Evolutionary conservation across 2,113 vertebrate genomes (phyloP).

Genomic region (Peromyscus maniculatus): DNA sequence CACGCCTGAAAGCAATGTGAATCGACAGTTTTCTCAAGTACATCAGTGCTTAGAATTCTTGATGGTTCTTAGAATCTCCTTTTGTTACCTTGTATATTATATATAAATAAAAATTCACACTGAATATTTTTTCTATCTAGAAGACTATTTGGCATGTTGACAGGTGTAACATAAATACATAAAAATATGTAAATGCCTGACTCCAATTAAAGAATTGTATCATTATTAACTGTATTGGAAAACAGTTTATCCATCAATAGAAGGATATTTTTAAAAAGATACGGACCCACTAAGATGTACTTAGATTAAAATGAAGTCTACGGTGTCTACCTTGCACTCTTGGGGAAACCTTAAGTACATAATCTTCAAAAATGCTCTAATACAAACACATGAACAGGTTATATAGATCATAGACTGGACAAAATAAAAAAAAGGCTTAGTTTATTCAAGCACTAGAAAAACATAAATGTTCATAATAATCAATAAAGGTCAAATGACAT

Average conservation of each 20-base stretch:
- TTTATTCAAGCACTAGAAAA: conserved; percentile 32
- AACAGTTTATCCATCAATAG: conserved; percentile 57
- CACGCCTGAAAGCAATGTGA: neutral
- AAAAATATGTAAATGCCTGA: conserved; percentile 67
- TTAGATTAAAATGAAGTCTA: conserved; percentile 56
- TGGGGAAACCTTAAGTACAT: neutral
- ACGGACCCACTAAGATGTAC: neutral
- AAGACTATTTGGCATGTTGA: conserved; percentile 64
- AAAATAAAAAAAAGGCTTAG: conserved; percentile 59
- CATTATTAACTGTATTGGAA: conserved; percentile 58
- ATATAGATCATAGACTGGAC: neutral
- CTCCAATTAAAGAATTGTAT: conserved; percentile 63
- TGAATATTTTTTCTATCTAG: conserved; percentile 70
- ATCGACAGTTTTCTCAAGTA: neutral
- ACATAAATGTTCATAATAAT: conserved; percentile 63
- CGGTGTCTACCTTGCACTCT: neutral
- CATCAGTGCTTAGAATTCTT: conserved; percentile 35
- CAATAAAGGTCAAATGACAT: conserved; percentile 37
- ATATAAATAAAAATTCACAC: conserved; percentile 48
- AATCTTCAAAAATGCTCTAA: neutral
- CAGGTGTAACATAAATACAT: conserved; percentile 19
- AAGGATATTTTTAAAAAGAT: conserved; percentile 20
- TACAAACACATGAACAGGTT: conserved; percentile 27
- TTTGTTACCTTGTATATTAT: neutral
- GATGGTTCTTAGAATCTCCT: conserved; percentile 50